These are phyloP conservation scores for Carcina quercana DNA, from an alignment of 2,888 invertebrate species.

Conservation along the genomic window DNA sequence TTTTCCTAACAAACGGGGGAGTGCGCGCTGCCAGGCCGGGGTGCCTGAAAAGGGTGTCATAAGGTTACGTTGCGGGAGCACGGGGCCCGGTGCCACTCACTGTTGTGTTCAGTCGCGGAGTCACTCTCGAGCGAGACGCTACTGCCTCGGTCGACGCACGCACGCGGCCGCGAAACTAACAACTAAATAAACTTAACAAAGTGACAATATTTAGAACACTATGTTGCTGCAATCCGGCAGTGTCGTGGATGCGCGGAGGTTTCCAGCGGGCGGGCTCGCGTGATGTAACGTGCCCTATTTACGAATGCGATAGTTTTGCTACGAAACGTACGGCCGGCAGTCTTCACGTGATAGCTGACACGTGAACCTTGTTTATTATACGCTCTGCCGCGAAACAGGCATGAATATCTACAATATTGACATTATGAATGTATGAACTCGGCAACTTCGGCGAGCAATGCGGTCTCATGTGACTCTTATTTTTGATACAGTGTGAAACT, in stretches of 20 bases:
- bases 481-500: constrained; percentile 1
- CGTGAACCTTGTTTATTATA: constrained; percentile 15
- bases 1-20: constrained; percentile 5
- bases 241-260: too few relatives aligned
- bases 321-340: constrained; percentile 23
- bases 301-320: constrained; percentile 46
- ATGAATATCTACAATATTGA: too few relatives aligned
- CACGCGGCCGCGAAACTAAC: constrained; percentile 27
- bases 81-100: constrained; percentile 5
- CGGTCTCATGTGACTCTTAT: constrained; percentile 2
- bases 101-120: constrained; percentile 28
- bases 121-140: constrained; percentile 26
- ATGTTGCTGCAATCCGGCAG: background rate
- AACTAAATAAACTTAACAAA: constrained; percentile 15
- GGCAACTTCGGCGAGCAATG: too few relatives aligned
- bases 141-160: constrained; percentile 14
- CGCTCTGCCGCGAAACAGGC: too few relatives aligned
- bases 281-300: constrained; percentile 48
- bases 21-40: constrained; percentile 24
- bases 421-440: background rate
- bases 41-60: constrained; percentile 17
- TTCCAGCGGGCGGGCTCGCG: constrained; percentile 23
- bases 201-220: background rate
- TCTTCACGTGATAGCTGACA: constrained; percentile 23
- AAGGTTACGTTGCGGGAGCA: constrained; percentile 18